These are phyloP conservation scores for Ispidina lecontei DNA, from an alignment of 2,797 vertebrate species.

Conservation along the genomic window DNA sequence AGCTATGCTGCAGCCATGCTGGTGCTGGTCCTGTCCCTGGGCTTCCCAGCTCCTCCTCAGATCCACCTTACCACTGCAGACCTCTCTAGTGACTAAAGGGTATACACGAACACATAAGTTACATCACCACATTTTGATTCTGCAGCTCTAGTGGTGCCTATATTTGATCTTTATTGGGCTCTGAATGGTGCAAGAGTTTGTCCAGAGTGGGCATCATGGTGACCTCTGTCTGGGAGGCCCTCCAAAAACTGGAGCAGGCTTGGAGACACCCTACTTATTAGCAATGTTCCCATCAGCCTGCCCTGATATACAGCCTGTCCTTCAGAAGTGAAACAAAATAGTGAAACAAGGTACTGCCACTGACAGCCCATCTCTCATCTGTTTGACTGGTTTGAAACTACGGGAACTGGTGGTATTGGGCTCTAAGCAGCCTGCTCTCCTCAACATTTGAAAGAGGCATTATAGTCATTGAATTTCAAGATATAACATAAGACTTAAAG, in stretches of 20 bases:
- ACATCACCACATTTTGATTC: neutral
- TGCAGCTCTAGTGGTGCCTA: neutral
- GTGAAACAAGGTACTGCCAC: neutral
- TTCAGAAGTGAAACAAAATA: neutral
- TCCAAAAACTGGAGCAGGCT: neutral
- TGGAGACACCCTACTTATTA: neutral
- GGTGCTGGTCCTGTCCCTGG: neutral
- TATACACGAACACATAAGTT: neutral
- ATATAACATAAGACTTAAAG: neutral
- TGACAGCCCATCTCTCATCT: neutral
- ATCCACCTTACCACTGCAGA: rapidly evolving
- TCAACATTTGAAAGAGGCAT: neutral
- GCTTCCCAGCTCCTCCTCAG: neutral
- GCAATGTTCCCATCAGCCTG: neutral
- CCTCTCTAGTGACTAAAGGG: neutral
- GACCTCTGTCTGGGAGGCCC: neutral
- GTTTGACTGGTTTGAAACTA: neutral
- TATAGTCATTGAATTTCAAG: neutral
- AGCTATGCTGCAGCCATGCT: neutral
- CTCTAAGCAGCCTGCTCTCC: neutral
- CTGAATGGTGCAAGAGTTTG: neutral
- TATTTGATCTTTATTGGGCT: neutral
- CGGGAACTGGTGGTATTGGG: neutral
- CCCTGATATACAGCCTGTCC: neutral
- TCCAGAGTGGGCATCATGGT: neutral